Evolutionary conservation across 35 echinoderm and acorn worm genomes (phyloP).

Genomic region (Ophioderma brevispina): DNA sequence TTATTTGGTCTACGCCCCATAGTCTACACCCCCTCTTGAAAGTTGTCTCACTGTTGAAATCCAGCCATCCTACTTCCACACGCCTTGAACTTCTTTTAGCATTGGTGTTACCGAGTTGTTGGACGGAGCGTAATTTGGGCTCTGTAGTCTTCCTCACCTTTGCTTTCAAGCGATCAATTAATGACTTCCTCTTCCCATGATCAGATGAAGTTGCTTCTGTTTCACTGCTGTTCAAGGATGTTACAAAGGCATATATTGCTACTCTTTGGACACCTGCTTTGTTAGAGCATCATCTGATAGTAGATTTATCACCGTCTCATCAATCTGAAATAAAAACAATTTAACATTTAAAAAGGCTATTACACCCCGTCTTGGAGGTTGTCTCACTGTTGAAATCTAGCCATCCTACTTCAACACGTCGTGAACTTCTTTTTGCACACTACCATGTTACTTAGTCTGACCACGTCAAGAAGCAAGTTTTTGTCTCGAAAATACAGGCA

Average conservation of each 20-base stretch:
- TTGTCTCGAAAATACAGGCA: too few species aligned
- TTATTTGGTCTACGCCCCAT: too few species aligned
- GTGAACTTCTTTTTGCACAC: not conserved
- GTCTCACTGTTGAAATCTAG: not conserved
- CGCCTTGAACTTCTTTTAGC: not conserved
- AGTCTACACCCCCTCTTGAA: too few species aligned
- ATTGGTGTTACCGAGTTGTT: not conserved
- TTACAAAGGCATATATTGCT: not conserved
- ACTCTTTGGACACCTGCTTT: not conserved
- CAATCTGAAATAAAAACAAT: not conserved
- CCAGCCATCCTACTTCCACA: not conserved
- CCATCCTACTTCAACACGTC: not conserved
- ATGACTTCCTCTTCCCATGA: not conserved
- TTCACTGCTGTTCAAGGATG: not conserved
- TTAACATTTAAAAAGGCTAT: not conserved
- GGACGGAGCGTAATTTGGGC: not conserved
- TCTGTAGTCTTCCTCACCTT: not conserved
- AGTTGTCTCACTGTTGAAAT: too few species aligned
- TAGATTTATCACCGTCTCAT: not conserved
- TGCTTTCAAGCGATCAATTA: not conserved
- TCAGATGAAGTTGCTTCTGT: not conserved
- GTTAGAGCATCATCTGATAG: not conserved
- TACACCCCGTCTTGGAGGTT: not conserved
- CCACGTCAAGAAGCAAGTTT: too few species aligned
- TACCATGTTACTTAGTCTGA: too few species aligned